Evolutionary conservation across 1,140 invertebrate species (phyloP).

Genomic region (Scaptomyza graminum): DNA sequence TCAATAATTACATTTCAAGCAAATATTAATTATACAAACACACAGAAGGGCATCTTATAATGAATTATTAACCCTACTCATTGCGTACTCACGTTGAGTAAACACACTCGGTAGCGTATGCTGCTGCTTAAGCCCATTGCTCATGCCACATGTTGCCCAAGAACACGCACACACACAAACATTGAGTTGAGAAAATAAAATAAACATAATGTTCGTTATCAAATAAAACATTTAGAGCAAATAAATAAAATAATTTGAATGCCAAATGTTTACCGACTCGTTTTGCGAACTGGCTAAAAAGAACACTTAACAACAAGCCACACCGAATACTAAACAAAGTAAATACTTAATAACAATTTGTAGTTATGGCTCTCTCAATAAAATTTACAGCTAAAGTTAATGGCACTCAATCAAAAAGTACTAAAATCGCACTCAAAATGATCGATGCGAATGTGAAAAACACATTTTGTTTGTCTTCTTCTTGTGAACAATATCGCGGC

Average conservation of each 20-base stretch:
- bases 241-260: slow-evolving; percentile 49
- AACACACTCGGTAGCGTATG: slow-evolving; percentile 38
- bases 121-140: slow-evolving; percentile 56
- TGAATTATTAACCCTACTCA: background rate
- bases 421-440: no score
- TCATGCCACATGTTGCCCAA: slow-evolving; percentile 67
- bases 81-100: slow-evolving; percentile 4
- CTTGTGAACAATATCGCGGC: no score
- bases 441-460: no score
- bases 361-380: no score
- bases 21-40: slow-evolving; percentile 47
- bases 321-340: no score
- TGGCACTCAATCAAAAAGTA: no score
- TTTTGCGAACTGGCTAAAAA: background rate
- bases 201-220: slow-evolving; percentile 21
- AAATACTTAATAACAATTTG: no score
- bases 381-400: no score
- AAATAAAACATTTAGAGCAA: slow-evolving; percentile 26
- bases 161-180: slow-evolving; percentile 7
- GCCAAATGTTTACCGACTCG: slow-evolving; percentile 22
- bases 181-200: slow-evolving; percentile 37
- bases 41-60: background rate
- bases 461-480: no score
- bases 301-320: no score
- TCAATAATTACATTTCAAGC: slow-evolving; percentile 49